These are phyloP conservation scores for Pterobdella sp. DNA, from an alignment of 2,888 invertebrate species.

Conservation along the genomic window DNA sequence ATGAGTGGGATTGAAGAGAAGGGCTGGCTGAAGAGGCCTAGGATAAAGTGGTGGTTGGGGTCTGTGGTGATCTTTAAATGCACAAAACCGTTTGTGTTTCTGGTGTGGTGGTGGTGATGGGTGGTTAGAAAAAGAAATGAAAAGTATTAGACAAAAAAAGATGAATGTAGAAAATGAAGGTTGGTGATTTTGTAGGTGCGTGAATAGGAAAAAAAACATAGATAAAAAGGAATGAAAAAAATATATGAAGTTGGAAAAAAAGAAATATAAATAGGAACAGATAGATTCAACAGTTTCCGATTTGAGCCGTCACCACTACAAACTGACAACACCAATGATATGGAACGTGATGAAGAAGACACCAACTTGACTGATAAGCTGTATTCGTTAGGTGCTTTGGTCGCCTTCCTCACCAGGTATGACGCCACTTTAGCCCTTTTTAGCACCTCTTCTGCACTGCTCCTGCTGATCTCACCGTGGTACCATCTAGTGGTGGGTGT, in stretches of 20 bases:
- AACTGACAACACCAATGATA: background rate
- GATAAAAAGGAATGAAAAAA: too few species aligned
- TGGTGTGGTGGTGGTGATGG: slow-evolving; percentile 47
- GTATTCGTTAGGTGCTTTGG: slow-evolving; percentile 83
- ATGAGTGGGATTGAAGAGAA: slow-evolving; percentile 85
- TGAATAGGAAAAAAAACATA: too few species aligned
- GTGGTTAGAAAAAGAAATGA: too few species aligned
- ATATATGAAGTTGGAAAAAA: too few species aligned
- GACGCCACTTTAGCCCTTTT: slow-evolving; percentile 78
- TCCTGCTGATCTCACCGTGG: slow-evolving; percentile 81
- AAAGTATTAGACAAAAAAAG: too few species aligned
- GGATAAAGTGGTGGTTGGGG: slow-evolving; percentile 69
- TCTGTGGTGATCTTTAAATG: slow-evolving; percentile 79
- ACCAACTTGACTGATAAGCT: slow-evolving; percentile 69
- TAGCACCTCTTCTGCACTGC: slow-evolving; percentile 81
- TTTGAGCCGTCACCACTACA: too few species aligned
- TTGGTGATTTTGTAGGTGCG: too few species aligned
- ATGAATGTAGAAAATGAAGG: too few species aligned
- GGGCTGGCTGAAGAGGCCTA: slow-evolving; percentile 85
- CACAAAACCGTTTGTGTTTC: slow-evolving; percentile 89
- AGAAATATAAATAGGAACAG: too few species aligned
- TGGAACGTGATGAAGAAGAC: too few species aligned
- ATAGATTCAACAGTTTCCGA: too few species aligned
- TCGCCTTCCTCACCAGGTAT: slow-evolving; percentile 85
- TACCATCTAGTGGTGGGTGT: slow-evolving; percentile 63